Percentiles rank a stretch among this genome's conserved stretches.
Evolutionary conservation across 2,888 invertebrate species (phyloP).

Genomic region (Thumatha senex): DNA sequence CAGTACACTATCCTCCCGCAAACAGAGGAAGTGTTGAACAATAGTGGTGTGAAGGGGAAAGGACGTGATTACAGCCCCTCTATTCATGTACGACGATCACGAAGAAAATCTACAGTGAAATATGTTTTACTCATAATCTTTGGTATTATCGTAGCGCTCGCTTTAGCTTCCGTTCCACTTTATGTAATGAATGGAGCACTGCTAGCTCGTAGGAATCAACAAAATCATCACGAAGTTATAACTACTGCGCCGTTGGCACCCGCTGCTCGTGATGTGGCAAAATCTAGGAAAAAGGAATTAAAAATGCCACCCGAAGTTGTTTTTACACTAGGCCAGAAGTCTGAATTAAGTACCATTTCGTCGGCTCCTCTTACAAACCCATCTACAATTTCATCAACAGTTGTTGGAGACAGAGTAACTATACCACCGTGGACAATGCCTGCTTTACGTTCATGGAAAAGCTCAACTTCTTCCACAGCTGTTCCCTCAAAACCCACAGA

Average conservation of each 20-base stretch:
- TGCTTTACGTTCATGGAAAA: slow-evolving; percentile 74
- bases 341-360: slow-evolving; percentile 49
- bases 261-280: slow-evolving; percentile 56
- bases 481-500: slow-evolving; percentile 62
- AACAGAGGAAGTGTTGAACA: slow-evolving; percentile 86
- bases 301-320: slow-evolving; percentile 57
- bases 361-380: slow-evolving; percentile 48
- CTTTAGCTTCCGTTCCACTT: slow-evolving; percentile 62
- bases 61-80: slow-evolving; percentile 79
- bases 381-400: slow-evolving; percentile 42
- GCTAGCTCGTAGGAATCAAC: slow-evolving; percentile 51
- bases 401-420: slow-evolving; percentile 53
- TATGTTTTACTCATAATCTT: slow-evolving; percentile 66
- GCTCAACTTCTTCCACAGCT: slow-evolving; percentile 57
- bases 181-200: slow-evolving; percentile 65
- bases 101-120: slow-evolving; percentile 64
- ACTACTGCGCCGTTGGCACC: slow-evolving; percentile 56
- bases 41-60: slow-evolving; percentile 83
- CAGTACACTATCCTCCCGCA: slow-evolving; percentile 90
- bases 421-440: slow-evolving; percentile 82
- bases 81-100: slow-evolving; percentile 67
- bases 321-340: slow-evolving; percentile 50
- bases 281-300: slow-evolving; percentile 71
- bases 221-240: slow-evolving; percentile 46
- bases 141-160: slow-evolving; percentile 61